Evolutionary conservation across 2,888 invertebrate species (phyloP), one percentile per base, ranked within the genome.

Genomic region (Drosophila atripex): DNA sequence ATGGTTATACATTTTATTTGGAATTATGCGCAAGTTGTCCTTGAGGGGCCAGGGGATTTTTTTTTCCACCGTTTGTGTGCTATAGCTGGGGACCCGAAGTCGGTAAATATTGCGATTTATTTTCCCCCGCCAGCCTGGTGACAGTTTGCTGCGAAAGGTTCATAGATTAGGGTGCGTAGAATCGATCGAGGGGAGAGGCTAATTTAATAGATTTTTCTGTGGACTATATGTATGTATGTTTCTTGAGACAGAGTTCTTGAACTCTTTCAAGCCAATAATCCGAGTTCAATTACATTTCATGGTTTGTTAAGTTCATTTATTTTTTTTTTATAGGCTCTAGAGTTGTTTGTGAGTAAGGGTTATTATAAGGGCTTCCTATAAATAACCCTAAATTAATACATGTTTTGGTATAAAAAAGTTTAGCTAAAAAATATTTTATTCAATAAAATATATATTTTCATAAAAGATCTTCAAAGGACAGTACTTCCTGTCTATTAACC

Each of bases 21-120:
- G 65, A 74, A 74, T 74, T 74, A 74, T 74, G 55, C 59, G 59
- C 63, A 41, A 56, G 59, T 65, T 74, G 74, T 74, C 74, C 74
- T 74, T 74, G 74, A 74, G 60, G 41, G 69, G 66, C 25, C 51
- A 25, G 52, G 28, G 65, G 53, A 23, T 2, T 57, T 47, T 16
- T 7, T 43, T 25, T 46, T 46, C 30, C 5, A 3, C 16, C 18
- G 3, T 1, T 41, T 49, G 46, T 18, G 16, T 35, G 46, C 38
- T 28, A 21, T 11, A 25, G 18, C 46, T 11, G 16, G 46, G 54
- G 35, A 21, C 39, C 16, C 18, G 4, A 41, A 51, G 47, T 59
- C 59, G 53, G 59, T 59, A 70, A 59, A 59, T 60, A 53, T 45
- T 35, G 69, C 71, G 60, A 69, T 59, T 70, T 70, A 50, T 54